These are phyloP conservation scores for Cecidostiba fungosa DNA, from an alignment of 2,888 invertebrate genomes.

Conservation along the genomic window DNA sequence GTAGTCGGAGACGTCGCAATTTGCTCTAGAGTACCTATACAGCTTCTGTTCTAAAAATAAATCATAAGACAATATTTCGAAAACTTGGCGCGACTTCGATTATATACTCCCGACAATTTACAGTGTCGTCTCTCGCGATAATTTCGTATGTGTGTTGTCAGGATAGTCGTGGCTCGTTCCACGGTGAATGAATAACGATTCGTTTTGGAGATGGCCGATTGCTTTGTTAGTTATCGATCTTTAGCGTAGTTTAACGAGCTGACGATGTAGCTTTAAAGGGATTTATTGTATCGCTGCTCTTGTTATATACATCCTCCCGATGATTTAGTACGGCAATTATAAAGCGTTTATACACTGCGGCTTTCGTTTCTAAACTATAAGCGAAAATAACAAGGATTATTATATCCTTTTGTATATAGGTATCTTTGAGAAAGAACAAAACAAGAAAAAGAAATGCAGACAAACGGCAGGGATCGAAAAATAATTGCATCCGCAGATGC, in stretches of 20 bases:
- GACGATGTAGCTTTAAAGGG: background rate
- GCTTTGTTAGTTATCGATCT: slow-evolving; percentile 11
- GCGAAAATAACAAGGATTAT: background rate
- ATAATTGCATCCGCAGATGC: slow-evolving; percentile 1
- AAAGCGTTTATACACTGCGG: background rate
- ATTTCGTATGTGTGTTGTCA: too few relatives aligned
- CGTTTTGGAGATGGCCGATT: background rate
- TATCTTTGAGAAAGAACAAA: background rate
- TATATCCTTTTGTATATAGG: too few relatives aligned
- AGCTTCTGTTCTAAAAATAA: too few relatives aligned
- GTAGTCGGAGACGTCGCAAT: too few relatives aligned
- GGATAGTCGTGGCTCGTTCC: too few relatives aligned
- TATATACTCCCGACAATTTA: too few relatives aligned
- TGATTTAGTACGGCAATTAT: background rate
- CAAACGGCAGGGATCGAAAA: slow-evolving; percentile 8
- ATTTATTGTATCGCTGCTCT: background rate
- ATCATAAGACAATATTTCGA: too few relatives aligned
- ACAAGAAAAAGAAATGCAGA: background rate
- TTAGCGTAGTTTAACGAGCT: background rate
- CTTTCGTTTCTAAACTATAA: background rate
- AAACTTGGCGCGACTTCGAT: too few relatives aligned
- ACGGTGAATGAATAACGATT: background rate
- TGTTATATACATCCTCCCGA: background rate
- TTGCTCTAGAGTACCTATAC: too few relatives aligned
- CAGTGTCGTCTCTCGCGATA: too few relatives aligned